Base-by-base conservation (phyloP, 2,888 invertebrate species). In the Tribolium freemani region DNA sequence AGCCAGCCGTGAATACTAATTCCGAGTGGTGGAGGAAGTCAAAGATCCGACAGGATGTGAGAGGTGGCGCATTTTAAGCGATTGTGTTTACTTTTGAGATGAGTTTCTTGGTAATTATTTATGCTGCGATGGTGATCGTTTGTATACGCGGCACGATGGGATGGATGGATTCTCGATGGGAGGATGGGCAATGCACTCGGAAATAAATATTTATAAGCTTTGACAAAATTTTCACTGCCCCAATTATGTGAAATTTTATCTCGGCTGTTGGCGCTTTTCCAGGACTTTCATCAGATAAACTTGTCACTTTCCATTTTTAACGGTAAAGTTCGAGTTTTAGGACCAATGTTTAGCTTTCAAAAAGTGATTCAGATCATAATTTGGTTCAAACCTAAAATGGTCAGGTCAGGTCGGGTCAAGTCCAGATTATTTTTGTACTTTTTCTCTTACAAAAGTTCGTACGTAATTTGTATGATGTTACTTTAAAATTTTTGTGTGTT, bases 31-130 rank as follows among this genome's bases (percentile, higher is more conserved):
- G 11, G 56, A 46, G 77, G 75, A 75, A 76, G 74, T 74, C 61
- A 73, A 76, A 77, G 75, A 73, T 69, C 77, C 79, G 80, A 79
- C 80, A 79, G 80, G 80, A 80, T 79, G 76, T 60, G 68, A 63
- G 63, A 76, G 73, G 76, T 74, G 78, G 78, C 77, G 81, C 80
- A 82, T 82, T 81, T 79, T 78, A 80, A 82, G 53, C 26, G 50
- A 3, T 44, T 16, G 13, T 53, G 56, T 64, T 64, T 51, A 56
- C 50, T 5, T 26, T 51, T 53, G 54, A 68, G 75, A 75, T 75
- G 69, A 72, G 69, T 72, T 78, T 79, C 75, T 69, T 71, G 54
- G 76, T 76, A 76, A 77, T 80, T 79, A 80, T 64, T 44, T 70
- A 63, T 63, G 63, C 63, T 48, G 63, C 26, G 48, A 30, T 50